A percentile compares a stretch with the other conserved stretches of the same genome.
These are phyloP conservation scores for Falco berigora DNA, from an alignment of 2,797 vertebrate genomes.

Conservation along the genomic window DNA sequence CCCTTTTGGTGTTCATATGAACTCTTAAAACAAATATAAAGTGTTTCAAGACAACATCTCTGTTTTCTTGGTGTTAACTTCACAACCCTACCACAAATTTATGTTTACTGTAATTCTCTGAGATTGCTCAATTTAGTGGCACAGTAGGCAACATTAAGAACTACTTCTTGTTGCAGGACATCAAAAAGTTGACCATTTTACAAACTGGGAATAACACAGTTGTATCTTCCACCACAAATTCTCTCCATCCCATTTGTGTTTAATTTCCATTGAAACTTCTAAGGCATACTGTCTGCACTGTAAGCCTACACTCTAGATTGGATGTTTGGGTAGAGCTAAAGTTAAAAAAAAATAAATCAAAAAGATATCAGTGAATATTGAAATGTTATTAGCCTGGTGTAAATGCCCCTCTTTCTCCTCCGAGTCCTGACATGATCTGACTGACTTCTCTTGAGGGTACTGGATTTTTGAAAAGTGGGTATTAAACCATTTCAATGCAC, in stretches of 20 bases:
- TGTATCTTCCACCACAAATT: not conserved
- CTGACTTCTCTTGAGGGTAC: not conserved
- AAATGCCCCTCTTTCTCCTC: not conserved
- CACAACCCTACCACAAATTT: not conserved
- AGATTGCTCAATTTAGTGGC: not conserved
- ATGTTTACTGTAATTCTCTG: not conserved
- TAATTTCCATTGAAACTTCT: not conserved
- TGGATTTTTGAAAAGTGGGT: not conserved
- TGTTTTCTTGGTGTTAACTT: not conserved
- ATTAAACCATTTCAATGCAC: not conserved
- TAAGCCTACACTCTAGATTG: not conserved
- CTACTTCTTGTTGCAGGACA: not conserved
- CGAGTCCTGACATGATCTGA: not conserved
- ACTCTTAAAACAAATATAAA: not conserved
- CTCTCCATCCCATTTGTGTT: not conserved
- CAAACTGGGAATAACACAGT: not conserved
- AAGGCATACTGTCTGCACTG: not conserved
- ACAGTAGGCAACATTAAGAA: not conserved
- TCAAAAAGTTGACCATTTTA: not conserved
- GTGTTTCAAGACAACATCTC: not conserved
- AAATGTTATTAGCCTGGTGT: not conserved
- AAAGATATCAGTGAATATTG: not conserved
- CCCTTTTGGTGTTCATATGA: not conserved
- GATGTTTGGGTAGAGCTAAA: not conserved
- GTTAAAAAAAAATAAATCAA: not conserved